phyloP scores from a whole-genome alignment of 2,797 vertebrate genomes.

The Lagocephalus sceleratus region DNA sequence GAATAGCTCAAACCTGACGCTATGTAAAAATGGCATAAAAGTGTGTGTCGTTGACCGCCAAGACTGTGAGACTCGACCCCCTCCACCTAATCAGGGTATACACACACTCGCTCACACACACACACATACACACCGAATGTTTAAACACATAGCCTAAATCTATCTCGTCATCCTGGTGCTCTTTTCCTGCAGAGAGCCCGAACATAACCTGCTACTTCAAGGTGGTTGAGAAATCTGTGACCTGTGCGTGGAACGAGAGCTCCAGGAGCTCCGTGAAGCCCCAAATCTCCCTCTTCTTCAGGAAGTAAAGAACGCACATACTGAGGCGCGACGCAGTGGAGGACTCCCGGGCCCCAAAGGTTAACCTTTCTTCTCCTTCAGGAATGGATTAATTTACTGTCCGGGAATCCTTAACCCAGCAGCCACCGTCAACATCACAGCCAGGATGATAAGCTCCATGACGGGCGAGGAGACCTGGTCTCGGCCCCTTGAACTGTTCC shows the following conservation, averaged over 20 bases:
- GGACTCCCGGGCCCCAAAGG: too few species aligned
- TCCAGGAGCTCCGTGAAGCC: fast-evolving
- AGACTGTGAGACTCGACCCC: slow-evolving; percentile 17
- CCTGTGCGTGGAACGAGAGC: slow-evolving; percentile 32
- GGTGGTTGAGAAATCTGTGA: background rate
- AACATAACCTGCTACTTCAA: slow-evolving; percentile 42
- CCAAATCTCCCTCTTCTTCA: slow-evolving; percentile 30
- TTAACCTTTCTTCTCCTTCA: background rate
- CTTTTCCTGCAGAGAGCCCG: slow-evolving; percentile 23
- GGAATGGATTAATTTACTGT: fast-evolving
- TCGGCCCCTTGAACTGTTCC: background rate
- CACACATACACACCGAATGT: too few species aligned
- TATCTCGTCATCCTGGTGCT: background rate
- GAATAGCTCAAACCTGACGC: slow-evolving; percentile 9
- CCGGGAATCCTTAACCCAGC: background rate
- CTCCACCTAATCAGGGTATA: slow-evolving; percentile 28
- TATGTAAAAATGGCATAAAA: background rate
- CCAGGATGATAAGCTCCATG: slow-evolving; percentile 8
- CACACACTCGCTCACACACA: background rate
- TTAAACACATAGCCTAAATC: too few species aligned
- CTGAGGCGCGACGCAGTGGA: too few species aligned
- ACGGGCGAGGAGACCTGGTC: slow-evolving; percentile 30
- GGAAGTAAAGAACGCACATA: slow-evolving; percentile 15
- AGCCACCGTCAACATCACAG: slow-evolving; percentile 6
- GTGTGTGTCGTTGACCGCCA: slow-evolving; percentile 27